These are phyloP conservation scores for Gymnocypris eckloni DNA, from an alignment of 2,797 vertebrate genomes.

Conservation along the genomic window DNA sequence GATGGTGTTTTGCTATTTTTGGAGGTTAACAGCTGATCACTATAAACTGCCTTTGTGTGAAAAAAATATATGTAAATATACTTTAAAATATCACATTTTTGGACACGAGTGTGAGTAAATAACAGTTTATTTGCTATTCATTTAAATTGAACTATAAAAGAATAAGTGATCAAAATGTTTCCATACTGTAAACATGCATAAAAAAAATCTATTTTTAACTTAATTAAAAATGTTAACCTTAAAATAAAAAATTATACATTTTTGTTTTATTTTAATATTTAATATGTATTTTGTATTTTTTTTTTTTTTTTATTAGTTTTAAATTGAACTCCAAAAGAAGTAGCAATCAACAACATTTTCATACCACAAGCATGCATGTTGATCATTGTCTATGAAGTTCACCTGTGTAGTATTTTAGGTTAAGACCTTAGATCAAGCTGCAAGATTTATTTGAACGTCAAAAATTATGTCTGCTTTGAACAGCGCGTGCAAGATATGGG, in stretches of 20 bases:
- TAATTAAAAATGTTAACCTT: neutral
- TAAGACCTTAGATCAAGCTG: neutral
- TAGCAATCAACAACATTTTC: neutral
- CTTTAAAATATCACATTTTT: neutral
- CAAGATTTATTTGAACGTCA: constrained; percentile 4
- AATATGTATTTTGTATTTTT: neutral
- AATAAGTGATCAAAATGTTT: neutral
- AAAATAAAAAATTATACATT: neutral
- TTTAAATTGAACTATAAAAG: neutral
- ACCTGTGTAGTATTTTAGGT: neutral
- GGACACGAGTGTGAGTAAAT: neutral
- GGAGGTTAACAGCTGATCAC: neutral
- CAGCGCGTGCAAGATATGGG: constrained; percentile 3
- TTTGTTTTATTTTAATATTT: neutral
- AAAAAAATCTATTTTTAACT: too few species aligned
- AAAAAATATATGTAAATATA: neutral
- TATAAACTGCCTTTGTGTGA: neutral
- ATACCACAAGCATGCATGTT: neutral
- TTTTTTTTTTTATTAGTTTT: neutral
- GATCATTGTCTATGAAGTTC: neutral
- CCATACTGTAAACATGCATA: neutral
- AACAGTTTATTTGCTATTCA: neutral
- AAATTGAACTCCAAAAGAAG: neutral
- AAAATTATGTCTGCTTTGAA: constrained; percentile 20
- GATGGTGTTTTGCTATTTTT: neutral